These are phyloP conservation scores for Poecile atricapillus DNA, from an alignment of 2,113 vertebrate species.

Conservation along the genomic window DNA sequence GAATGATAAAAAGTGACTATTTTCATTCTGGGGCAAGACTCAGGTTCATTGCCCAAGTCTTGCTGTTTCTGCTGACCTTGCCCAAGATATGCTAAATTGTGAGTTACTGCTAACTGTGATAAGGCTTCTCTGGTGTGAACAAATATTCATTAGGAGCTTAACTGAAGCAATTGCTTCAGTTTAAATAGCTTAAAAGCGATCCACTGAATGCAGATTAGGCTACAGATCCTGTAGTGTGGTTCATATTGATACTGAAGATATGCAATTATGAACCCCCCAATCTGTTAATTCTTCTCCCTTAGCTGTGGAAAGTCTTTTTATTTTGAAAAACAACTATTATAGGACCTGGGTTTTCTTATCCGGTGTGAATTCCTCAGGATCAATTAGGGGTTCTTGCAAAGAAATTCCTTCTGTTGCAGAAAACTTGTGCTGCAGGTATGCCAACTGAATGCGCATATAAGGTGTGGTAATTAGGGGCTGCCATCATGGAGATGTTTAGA, in stretches of 20 bases:
- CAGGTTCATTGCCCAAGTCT: background rate
- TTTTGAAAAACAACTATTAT: background rate
- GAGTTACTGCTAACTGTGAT: background rate
- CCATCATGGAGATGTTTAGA: background rate
- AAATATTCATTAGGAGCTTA: slow-evolving; percentile 21
- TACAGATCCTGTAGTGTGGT: background rate
- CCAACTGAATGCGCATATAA: background rate
- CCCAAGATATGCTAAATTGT: background rate
- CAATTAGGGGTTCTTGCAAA: background rate
- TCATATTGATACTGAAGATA: background rate
- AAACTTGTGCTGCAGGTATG: background rate
- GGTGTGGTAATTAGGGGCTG: background rate
- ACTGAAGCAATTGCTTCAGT: background rate
- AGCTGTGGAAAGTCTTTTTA: background rate
- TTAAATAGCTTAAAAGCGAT: background rate
- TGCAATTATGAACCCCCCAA: background rate
- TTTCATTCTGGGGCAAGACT: background rate
- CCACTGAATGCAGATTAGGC: background rate
- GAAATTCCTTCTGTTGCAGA: background rate
- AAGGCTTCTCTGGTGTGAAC: background rate
- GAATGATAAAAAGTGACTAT: background rate
- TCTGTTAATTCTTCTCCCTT: background rate
- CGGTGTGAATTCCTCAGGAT: background rate
- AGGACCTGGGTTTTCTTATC: background rate
- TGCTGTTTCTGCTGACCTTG: background rate